Conservation (phyloP, 2,113 vertebrate genomes). For the Scophthalmus maximus region DNA sequence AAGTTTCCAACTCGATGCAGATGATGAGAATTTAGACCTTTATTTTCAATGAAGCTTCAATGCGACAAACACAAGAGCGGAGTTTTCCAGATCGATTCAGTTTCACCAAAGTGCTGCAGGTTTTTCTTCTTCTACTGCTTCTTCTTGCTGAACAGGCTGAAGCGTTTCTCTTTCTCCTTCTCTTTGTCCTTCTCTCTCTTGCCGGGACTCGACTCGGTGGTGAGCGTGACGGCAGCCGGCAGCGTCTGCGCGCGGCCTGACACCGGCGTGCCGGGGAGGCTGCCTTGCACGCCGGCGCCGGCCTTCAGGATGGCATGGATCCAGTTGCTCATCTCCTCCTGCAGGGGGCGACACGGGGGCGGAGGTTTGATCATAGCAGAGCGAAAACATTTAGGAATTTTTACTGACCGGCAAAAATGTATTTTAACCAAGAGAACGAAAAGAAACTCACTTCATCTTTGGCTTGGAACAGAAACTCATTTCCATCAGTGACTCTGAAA, state of each 20-base stretch:
- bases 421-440: neutral
- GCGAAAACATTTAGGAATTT: too few relatives aligned
- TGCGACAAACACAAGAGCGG: neutral
- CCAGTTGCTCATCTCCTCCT: conserved; percentile 99
- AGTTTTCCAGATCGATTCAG: neutral
- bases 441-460: conserved; percentile 93
- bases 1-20: neutral
- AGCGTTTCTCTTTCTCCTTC: conserved; percentile 96
- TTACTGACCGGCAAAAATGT: too few relatives aligned
- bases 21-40: neutral
- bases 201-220: conserved; percentile 93
- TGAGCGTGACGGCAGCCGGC: conserved; percentile 88
- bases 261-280: conserved; percentile 91
- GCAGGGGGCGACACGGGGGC: conserved; percentile 20
- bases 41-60: conserved; percentile 8
- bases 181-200: conserved; percentile 94
- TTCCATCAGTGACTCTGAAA: conserved; percentile 91
- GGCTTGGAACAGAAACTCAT: conserved; percentile 99
- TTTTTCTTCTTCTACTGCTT: conserved; percentile 86
- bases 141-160: conserved; percentile 99
- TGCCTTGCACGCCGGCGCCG: conserved; percentile 83
- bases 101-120: conserved; percentile 37
- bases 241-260: conserved; percentile 95
- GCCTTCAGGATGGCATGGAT: conserved; percentile 94
- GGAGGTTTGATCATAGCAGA: neutral